Evolutionary conservation across 1,140 invertebrate species (phyloP).

Genomic region (Heliothis subflexa): DNA sequence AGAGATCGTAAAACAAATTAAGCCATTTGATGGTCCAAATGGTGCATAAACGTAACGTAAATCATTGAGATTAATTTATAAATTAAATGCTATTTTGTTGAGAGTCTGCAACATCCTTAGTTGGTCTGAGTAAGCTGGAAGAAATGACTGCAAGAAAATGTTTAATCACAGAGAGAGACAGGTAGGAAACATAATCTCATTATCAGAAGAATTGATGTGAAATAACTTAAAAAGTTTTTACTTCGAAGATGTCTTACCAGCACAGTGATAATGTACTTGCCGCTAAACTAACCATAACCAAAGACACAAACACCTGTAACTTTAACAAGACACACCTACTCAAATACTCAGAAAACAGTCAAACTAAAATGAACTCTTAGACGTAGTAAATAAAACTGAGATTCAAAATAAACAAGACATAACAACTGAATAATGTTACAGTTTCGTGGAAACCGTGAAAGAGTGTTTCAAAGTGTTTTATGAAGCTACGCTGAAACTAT

Average conservation of each 20-base stretch:
- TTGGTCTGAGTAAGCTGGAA: not conserved
- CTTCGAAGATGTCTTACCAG: too few relatives aligned
- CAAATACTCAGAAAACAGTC: too few relatives aligned
- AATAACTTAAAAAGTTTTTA: too few relatives aligned
- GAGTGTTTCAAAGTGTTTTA: not conserved
- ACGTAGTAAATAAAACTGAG: not conserved
- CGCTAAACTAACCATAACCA: too few relatives aligned
- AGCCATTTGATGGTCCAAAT: not conserved
- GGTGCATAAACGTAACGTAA: conserved; percentile 10
- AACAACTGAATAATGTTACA: not conserved
- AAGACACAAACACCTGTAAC: too few relatives aligned
- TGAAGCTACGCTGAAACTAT: not conserved
- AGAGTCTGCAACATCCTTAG: not conserved
- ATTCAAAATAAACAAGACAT: not conserved
- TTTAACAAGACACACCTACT: too few relatives aligned
- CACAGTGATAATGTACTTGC: too few relatives aligned
- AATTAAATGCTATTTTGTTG: not conserved
- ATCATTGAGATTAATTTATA: not conserved
- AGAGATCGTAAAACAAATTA: conserved; percentile 3
- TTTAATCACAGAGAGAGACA: not conserved
- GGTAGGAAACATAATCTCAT: too few relatives aligned
- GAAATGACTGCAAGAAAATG: not conserved
- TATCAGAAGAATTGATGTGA: too few relatives aligned
- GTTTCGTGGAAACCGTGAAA: conserved; percentile 2
- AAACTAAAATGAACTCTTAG: not conserved